Evolutionary conservation across 1,140 invertebrate species (phyloP), one percentile per base, ranked within the genome.

Genomic region (Drosophila hydei): DNA sequence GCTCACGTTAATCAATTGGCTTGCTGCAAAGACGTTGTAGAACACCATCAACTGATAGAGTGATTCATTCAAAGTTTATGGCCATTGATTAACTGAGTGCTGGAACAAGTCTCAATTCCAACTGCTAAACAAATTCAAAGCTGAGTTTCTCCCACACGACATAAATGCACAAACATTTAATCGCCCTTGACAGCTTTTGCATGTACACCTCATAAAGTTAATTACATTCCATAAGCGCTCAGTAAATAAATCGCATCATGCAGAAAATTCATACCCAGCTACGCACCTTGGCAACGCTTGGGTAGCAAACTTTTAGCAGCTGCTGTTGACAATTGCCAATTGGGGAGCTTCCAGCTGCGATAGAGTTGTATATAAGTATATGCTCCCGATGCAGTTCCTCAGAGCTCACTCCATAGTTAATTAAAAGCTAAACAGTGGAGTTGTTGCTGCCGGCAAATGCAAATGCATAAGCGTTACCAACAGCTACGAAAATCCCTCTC

Each of bases 351-450:
- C 18, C n/a, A 23, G 68, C 52, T 38, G 38, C 9, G 18, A 43
- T 25, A 6, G 38, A 16, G 38, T 4, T 14, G n/a, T 14, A 14
- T 14, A 14, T n/a, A n/a, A 14, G n/a, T 40, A 1, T 40, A 14
- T 40, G 38, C 51, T 54, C 58, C 47, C 38, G 40, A 40, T 63
- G 45, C 54, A 63, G 33, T 63, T 42, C n/a, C 42, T 18, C 42
- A 45, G 16, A 45, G 7, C 42, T 21, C 54, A 59, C 56, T 56
- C 45, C 58, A 33, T 36, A 60, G 80, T 85, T 85, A 87, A 85
- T 81, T 80, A 87, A 77, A 72, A 81, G 70, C 80, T 87, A 85
- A 85, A 77, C 72, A 78, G 76, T 71, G 61, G 76, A 68, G 79
- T 73, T 67, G 60, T 50, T 83, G 75, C 51, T 63, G 42, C 11